Evolutionary conservation across 2,888 invertebrate species (phyloP).

Genomic region (Hirudinaria manillensis): DNA sequence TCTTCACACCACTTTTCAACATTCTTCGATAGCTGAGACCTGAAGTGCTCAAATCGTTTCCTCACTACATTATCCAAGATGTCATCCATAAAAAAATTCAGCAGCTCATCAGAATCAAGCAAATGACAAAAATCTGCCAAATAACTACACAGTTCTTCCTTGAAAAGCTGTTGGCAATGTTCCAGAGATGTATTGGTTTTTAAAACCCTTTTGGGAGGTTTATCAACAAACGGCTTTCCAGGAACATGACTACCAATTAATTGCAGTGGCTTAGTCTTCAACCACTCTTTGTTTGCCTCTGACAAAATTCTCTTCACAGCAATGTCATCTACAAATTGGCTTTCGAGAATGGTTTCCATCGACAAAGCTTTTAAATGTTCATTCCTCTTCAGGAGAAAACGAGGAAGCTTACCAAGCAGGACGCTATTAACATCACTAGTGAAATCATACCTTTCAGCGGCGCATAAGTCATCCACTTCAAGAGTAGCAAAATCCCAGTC

Average conservation of each 20-base stretch:
- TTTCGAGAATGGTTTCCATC: constrained; percentile 29
- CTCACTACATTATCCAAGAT: background rate
- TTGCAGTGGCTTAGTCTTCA: constrained; percentile 24
- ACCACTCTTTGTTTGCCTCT: constrained; percentile 29
- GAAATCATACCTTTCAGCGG: constrained; percentile 29
- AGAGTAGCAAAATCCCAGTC: constrained; percentile 11
- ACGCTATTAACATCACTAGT: constrained; percentile 30
- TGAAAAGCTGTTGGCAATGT: constrained; percentile 6
- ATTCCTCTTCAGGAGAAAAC: constrained; percentile 26
- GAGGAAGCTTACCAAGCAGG: constrained; percentile 18
- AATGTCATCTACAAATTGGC: constrained; percentile 24
- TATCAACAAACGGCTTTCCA: constrained; percentile 16
- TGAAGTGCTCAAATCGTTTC: constrained; percentile 10
- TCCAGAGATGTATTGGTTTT: constrained; percentile 18
- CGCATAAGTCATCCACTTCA: constrained; percentile 26
- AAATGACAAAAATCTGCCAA: constrained; percentile 11
- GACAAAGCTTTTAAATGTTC: constrained; percentile 25
- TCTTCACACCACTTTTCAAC: constrained; percentile 20
- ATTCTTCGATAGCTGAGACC: constrained; percentile 2
- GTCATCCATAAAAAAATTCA: background rate
- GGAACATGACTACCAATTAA: constrained; percentile 6
- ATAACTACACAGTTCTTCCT: constrained; percentile 1
- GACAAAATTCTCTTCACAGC: constrained; percentile 19
- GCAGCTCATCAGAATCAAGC: background rate
- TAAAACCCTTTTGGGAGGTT: constrained; percentile 23